A percentile compares a stretch with the other conserved stretches of the same genome.
Evolutionary conservation across 2,113 vertebrate genomes (phyloP).

Genomic region (Corvus hawaiiensis): DNA sequence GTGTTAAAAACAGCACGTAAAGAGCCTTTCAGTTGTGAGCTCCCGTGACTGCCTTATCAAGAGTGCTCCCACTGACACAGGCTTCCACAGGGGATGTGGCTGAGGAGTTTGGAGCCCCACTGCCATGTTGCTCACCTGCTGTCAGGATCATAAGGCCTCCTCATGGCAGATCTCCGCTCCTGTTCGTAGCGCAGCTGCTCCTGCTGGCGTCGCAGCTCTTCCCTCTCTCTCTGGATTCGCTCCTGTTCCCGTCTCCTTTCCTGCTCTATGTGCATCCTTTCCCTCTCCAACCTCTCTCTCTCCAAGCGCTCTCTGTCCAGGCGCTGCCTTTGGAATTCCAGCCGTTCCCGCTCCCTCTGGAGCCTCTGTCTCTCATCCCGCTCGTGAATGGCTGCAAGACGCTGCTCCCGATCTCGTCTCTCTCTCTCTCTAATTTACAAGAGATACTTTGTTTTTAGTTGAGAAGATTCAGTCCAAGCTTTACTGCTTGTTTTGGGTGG

Average conservation of each 20-base stretch:
- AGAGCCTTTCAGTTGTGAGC: background rate
- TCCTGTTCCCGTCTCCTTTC: slow-evolving; percentile 92
- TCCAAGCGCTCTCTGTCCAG: slow-evolving; percentile 90
- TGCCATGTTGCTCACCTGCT: slow-evolving; percentile 65
- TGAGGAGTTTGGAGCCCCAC: background rate
- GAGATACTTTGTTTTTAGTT: background rate
- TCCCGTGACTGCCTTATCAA: background rate
- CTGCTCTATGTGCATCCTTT: slow-evolving; percentile 88
- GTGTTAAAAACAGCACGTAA: background rate
- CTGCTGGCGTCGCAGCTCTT: slow-evolving; percentile 91
- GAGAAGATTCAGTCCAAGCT: background rate
- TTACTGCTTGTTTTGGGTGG: background rate
- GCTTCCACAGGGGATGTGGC: background rate
- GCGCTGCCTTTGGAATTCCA: slow-evolving; percentile 87
- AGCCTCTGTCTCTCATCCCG: slow-evolving; percentile 85
- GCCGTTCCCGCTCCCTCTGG: slow-evolving; percentile 81
- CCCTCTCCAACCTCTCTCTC: slow-evolving; percentile 88
- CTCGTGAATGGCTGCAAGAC: slow-evolving; percentile 84
- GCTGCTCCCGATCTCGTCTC: slow-evolving; percentile 84
- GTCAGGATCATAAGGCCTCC: slow-evolving; percentile 85
- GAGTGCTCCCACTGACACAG: no score
- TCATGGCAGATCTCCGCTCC: slow-evolving; percentile 77
- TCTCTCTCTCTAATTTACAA: slow-evolving; percentile 72
- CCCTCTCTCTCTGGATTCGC: slow-evolving; percentile 89
- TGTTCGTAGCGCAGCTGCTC: slow-evolving; percentile 92